A percentile compares a stretch with the other conserved stretches of the same genome.
These are phyloP conservation scores for Malthinus seriepunctatus DNA, from an alignment of 2,888 invertebrate species.

Conservation along the genomic window DNA sequence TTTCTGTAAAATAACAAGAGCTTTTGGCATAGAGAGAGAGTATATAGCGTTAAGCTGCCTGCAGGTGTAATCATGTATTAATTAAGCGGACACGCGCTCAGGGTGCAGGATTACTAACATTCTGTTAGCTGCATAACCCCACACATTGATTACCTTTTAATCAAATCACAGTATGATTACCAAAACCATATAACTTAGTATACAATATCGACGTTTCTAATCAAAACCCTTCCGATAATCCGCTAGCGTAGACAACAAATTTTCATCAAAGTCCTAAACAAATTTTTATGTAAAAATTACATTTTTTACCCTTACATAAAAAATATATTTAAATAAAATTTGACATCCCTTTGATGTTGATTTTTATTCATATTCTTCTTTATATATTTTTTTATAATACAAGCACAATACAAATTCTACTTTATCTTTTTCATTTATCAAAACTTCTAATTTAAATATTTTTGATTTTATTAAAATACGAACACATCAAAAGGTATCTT, in stretches of 20 bases:
- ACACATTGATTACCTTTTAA: constrained; percentile 46
- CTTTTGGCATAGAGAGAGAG: constrained; percentile 21
- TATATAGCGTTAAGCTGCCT: constrained; percentile 37
- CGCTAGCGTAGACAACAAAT: background rate
- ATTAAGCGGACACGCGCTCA: constrained; percentile 47
- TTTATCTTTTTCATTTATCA: too few relatives aligned
- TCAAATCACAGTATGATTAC: constrained; percentile 43
- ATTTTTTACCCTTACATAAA: background rate
- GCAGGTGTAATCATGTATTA: constrained; percentile 50
- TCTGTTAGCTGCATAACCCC: constrained; percentile 40
- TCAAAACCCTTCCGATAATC: background rate
- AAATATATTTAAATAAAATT: constrained; percentile 5
- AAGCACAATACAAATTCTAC: too few relatives aligned
- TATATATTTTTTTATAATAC: too few relatives aligned
- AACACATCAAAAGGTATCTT: too few relatives aligned
- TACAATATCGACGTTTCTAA: constrained; percentile 15
- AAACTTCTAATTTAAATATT: too few relatives aligned
- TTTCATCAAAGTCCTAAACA: background rate
- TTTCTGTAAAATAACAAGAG: constrained; percentile 26
- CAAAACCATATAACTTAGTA: constrained; percentile 20
- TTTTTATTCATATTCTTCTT: too few relatives aligned
- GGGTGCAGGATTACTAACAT: constrained; percentile 43
- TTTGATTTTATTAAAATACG: too few relatives aligned
- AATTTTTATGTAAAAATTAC: constrained; percentile 6
- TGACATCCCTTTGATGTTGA: constrained; percentile 10